Evolutionary conservation across 2,113 vertebrate genomes (phyloP).

Genomic region (Camelus bactrianus): DNA sequence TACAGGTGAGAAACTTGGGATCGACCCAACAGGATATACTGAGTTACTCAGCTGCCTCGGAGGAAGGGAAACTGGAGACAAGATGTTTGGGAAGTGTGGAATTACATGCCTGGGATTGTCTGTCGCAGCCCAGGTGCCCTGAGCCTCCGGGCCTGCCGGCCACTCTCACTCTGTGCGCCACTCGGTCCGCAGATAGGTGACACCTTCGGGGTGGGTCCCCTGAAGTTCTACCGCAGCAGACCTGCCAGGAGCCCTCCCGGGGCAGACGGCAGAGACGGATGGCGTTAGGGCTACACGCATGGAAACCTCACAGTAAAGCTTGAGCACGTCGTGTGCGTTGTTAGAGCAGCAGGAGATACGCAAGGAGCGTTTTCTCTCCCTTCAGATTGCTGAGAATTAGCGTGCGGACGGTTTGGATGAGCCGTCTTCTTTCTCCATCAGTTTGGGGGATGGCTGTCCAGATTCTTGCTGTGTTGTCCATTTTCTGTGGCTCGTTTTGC

Average conservation of each 20-base stretch:
- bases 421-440: constrained; percentile 54
- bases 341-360: constrained; percentile 46
- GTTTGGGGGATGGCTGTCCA: constrained; percentile 31
- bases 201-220: background rate
- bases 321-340: constrained; percentile 54
- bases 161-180: background rate
- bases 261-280: background rate
- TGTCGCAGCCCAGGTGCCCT: background rate
- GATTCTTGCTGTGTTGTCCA: background rate
- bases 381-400: constrained; percentile 76
- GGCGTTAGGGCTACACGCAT: background rate
- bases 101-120: constrained; percentile 71
- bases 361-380: constrained; percentile 41
- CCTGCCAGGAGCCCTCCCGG: background rate
- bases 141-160: background rate
- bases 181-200: background rate
- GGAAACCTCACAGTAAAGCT: background rate
- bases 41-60: constrained; percentile 41
- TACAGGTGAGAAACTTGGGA: constrained; percentile 65
- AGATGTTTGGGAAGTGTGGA: constrained; percentile 67
- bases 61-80: constrained; percentile 51
- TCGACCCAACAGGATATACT: constrained; percentile 55
- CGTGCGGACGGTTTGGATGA: background rate
- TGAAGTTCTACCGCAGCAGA: background rate
- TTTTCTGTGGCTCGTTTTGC: constrained; percentile 29